Percentiles rank a stretch among this genome's conserved stretches.
phyloP scores from a whole-genome alignment of 2,113 vertebrate genomes.

The Trogon surrucura region DNA sequence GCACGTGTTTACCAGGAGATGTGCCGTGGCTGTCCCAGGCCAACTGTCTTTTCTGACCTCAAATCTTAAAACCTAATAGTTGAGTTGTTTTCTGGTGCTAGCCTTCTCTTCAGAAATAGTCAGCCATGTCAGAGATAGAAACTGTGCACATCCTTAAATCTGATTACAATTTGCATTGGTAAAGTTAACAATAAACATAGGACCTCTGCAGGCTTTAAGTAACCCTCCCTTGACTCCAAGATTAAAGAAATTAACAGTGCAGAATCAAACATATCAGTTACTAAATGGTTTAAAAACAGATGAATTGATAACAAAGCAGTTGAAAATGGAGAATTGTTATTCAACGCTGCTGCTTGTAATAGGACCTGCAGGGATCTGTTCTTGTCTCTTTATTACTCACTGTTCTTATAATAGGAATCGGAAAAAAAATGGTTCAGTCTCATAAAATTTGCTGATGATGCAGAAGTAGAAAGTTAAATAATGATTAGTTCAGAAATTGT shows the following conservation, averaged over 20 bases:
- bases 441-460: conserved; percentile 14
- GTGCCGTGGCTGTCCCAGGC: background rate
- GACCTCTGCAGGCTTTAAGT: background rate
- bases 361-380: background rate
- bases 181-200: background rate
- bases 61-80: background rate
- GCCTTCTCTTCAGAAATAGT: background rate
- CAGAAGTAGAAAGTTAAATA: conserved; percentile 12
- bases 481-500: background rate
- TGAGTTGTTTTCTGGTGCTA: background rate
- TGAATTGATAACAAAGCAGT: background rate
- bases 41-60: background rate
- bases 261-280: background rate
- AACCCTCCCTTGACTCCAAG: background rate
- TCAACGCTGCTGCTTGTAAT: background rate
- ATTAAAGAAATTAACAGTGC: background rate
- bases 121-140: background rate
- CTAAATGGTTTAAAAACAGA: background rate
- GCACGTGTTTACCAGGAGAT: background rate
- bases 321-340: background rate
- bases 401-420: background rate
- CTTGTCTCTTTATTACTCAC: background rate
- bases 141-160: background rate
- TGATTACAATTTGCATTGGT: background rate
- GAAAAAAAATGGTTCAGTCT: background rate